Evolutionary conservation across 2,888 invertebrate genomes (phyloP), one percentile per base, ranked within the genome.

Genomic region (Eurytoma adleriae): DNA sequence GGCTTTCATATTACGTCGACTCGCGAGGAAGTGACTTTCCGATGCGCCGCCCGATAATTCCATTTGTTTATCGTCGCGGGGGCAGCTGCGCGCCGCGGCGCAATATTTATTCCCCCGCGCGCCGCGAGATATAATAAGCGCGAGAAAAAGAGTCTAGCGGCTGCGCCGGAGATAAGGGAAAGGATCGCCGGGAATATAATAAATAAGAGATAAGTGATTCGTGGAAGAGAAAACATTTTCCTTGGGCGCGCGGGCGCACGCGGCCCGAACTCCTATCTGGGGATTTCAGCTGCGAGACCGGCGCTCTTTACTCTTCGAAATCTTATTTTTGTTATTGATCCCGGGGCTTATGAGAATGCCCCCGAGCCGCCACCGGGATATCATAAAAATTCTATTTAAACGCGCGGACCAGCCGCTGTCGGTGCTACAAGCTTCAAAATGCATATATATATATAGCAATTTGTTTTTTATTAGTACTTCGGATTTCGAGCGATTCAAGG

Each of bases 291-390:
- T 66, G 71, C 71, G 40, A 14, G 66, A 16, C 66, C 24, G 30
- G 13, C 48, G 12, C 3, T 57, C 59, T 78, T 30, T 66, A 16
- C 64, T 57, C 52, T 50, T 48, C 56, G 64, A 71, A 66, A 71
- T 72, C 68, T 73, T 73, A 71, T 72, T 78, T 71, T 72, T 78
- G 59, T 67, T 67, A 78, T 73, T 73, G 78, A 78, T 78, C 78
- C 68, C 13, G 12, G 67, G 5, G 66, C 66, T 66, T 67, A 66
- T 20, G 59, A 30, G 54, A 57, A 5, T 13, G 50, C 62, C 5
- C 64, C 48, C 57, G 14, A 27, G 57, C 56, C 24, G 24, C 64
- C 2, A 18, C 48, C 0, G 24, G 50, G 18, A 20, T 59, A 59
- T 61, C 67, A 56, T 67, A 61, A 72, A 71, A 59, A 67, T 61